phyloP scores from a whole-genome alignment of 64 coral and sea anemone genomes.

The Pocillopora damicornis region DNA sequence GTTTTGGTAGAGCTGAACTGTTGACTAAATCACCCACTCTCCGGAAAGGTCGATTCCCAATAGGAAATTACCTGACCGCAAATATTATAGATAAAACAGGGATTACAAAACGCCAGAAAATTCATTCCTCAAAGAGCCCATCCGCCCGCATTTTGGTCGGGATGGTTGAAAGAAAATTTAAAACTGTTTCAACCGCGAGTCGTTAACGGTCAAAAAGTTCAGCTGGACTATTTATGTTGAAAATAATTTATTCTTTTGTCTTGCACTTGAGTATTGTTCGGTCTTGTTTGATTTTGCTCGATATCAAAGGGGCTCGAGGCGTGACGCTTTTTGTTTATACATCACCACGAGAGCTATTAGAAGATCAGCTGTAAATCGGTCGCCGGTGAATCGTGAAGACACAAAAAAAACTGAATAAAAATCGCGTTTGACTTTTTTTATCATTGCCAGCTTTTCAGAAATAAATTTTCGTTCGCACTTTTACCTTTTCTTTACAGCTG shows the following conservation, averaged over 20 bases:
- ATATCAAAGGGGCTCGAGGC: neutral
- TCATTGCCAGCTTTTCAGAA: neutral
- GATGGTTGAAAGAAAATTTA: constrained; percentile 1
- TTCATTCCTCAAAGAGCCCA: neutral
- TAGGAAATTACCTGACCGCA: constrained; percentile 25
- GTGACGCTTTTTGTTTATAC: neutral
- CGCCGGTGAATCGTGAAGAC: neutral
- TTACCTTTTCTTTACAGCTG: neutral
- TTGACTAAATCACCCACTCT: constrained; percentile 23
- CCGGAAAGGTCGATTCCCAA: constrained; percentile 3
- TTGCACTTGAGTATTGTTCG: constrained; percentile 23
- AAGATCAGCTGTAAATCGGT: constrained; percentile 21
- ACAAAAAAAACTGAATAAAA: neutral
- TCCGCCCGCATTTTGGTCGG: neutral
- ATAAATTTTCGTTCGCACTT: neutral
- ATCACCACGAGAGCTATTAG: neutral
- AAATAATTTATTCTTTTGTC: constrained; percentile 42
- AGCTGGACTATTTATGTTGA: neutral
- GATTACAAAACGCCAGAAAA: neutral
- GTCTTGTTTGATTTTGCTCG: constrained; percentile 28
- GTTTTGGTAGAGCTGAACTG: neutral
- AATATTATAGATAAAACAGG: constrained; percentile 3
- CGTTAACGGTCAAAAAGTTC: constrained; percentile 27
- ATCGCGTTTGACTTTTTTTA: neutral
- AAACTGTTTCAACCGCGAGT: neutral